Percentiles rank a stretch among this genome's conserved stretches.
These are phyloP conservation scores for Heliconius nattereri DNA, from an alignment of 1,140 invertebrate genomes.

Conservation along the genomic window DNA sequence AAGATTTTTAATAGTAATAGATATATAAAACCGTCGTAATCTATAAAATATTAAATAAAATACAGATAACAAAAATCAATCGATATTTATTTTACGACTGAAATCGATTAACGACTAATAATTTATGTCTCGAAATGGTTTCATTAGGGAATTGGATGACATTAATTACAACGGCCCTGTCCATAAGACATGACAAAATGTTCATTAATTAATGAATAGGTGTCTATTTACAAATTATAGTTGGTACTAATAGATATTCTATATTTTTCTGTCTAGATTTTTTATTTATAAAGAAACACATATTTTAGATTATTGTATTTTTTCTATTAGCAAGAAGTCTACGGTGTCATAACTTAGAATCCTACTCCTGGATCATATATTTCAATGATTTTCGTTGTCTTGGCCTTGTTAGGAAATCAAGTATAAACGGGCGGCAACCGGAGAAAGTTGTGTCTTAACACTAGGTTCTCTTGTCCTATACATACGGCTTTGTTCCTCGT, in stretches of 20 bases:
- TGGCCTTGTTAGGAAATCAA: too few species aligned
- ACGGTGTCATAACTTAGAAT: too few species aligned
- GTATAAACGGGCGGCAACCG: too few species aligned
- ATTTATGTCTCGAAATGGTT: conserved; percentile 9
- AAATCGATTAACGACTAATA: not conserved
- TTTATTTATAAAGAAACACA: too few species aligned
- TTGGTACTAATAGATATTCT: not conserved
- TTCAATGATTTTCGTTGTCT: too few species aligned
- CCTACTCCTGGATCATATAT: too few species aligned
- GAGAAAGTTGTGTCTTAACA: too few species aligned
- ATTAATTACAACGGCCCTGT: conserved; percentile 5
- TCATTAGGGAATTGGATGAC: conserved; percentile 9
- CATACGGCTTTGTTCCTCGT: too few species aligned
- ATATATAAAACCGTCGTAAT: not conserved
- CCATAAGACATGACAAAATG: not conserved
- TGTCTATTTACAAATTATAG: not conserved
- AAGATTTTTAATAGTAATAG: not conserved
- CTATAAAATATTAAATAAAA: not conserved
- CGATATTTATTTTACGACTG: not conserved
- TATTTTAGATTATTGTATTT: too few species aligned
- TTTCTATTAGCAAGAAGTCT: too few species aligned
- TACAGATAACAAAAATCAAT: not conserved
- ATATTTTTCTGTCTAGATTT: not conserved
- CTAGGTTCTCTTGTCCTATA: too few species aligned
- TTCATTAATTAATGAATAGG: not conserved